Conservation (phyloP, 2,113 vertebrate genomes). For the Microcebus jonahi region DNA sequence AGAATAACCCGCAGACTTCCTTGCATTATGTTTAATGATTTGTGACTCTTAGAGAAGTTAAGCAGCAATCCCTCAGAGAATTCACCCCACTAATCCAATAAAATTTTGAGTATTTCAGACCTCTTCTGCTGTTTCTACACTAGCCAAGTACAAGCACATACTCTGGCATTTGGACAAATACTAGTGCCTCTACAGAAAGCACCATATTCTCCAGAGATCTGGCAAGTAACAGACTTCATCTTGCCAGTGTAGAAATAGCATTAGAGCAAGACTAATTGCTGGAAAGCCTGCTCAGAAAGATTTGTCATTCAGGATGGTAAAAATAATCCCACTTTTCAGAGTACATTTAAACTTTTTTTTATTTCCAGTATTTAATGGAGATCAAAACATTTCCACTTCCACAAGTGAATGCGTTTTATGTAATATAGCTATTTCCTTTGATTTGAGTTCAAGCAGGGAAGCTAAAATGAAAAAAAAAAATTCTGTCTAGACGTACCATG, state of each 20-base stretch:
- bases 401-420: constrained; percentile 76
- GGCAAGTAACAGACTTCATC: constrained; percentile 73
- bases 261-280: constrained; percentile 81
- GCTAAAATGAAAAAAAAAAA: constrained; percentile 56
- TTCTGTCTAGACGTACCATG: constrained; percentile 77
- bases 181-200: constrained; percentile 72
- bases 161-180: constrained; percentile 73
- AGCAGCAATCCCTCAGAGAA: constrained; percentile 53
- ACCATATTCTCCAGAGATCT: constrained; percentile 78
- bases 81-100: constrained; percentile 36
- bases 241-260: constrained; percentile 81
- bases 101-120: constrained; percentile 43
- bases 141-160: constrained; percentile 71
- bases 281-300: constrained; percentile 78
- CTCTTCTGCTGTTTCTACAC: constrained; percentile 59
- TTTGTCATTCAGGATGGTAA: constrained; percentile 80
- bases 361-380: constrained; percentile 78
- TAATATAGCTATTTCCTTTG: constrained; percentile 75
- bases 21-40: constrained; percentile 44
- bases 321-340: constrained; percentile 80
- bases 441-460: constrained; percentile 76
- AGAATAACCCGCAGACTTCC: neutral
- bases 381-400: constrained; percentile 79
- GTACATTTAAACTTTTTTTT: constrained; percentile 72
- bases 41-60: constrained; percentile 46